Evolutionary conservation across 2,113 vertebrate genomes (phyloP).

Genomic region (Scomber colias): DNA sequence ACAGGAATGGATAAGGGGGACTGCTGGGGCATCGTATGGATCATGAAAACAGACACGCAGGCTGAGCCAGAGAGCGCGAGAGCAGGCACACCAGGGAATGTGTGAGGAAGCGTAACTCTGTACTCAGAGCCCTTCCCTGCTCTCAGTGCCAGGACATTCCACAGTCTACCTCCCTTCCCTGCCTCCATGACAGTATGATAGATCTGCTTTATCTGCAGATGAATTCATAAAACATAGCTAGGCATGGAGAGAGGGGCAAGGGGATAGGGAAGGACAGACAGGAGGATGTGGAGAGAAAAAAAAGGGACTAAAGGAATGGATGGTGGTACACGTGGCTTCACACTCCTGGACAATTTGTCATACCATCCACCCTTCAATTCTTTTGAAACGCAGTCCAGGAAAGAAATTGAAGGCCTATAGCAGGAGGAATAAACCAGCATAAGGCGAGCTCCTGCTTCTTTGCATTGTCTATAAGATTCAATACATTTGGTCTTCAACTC

Average conservation of each 20-base stretch:
- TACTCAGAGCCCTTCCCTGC: conserved; percentile 63
- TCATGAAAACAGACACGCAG: conserved; percentile 64
- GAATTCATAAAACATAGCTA: conserved; percentile 74
- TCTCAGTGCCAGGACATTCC: conserved; percentile 78
- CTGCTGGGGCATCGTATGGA: conserved; percentile 46
- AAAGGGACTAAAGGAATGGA: conserved; percentile 40
- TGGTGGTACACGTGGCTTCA: conserved; percentile 48
- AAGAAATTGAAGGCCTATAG: not conserved
- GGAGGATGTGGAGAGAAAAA: conserved; percentile 33
- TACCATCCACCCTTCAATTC: conserved; percentile 15
- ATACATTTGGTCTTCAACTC: conserved; percentile 14
- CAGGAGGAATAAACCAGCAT: conserved; percentile 16
- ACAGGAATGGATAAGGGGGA: conserved; percentile 29
- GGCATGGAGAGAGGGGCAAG: conserved; percentile 54
- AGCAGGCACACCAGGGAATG: conserved; percentile 55
- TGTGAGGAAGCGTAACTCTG: conserved; percentile 54
- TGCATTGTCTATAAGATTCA: conserved; percentile 5
- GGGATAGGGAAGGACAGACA: conserved; percentile 60
- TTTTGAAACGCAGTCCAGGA: conserved; percentile 29
- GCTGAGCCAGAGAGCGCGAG: conserved; percentile 54
- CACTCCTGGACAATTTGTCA: conserved; percentile 58
- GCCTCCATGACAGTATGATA: conserved; percentile 79
- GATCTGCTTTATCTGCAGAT: conserved; percentile 79
- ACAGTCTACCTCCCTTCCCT: conserved; percentile 73
- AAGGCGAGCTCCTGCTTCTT: not conserved